Evolutionary conservation across 2,113 vertebrate species (phyloP).

Genomic region (Crocuta crocuta): DNA sequence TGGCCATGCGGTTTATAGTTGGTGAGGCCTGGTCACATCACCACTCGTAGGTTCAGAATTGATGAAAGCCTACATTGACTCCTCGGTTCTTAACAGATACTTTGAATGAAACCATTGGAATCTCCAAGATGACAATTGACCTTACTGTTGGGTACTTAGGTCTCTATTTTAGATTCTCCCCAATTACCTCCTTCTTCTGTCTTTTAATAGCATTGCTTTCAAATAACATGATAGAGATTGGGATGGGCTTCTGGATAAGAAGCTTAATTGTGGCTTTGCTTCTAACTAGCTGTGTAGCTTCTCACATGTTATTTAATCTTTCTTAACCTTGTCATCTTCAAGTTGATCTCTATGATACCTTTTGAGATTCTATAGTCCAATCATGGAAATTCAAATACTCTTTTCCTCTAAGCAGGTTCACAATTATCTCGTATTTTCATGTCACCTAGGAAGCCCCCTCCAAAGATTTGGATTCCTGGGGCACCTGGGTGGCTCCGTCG

Average conservation of each 20-base stretch:
- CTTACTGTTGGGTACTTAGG: neutral
- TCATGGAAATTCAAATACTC: neutral
- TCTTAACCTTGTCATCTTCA: neutral
- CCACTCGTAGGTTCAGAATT: neutral
- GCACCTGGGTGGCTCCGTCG: too few species aligned
- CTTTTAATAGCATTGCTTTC: neutral
- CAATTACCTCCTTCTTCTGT: neutral
- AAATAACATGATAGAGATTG: neutral
- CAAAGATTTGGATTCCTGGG: neutral
- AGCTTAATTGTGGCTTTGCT: neutral
- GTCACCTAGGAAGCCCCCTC: neutral
- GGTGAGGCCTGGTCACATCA: neutral
- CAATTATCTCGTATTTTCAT: neutral
- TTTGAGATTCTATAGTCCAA: neutral
- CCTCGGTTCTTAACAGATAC: neutral
- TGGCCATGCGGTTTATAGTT: neutral
- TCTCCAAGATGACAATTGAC: neutral
- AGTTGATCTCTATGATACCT: neutral
- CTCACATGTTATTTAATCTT: neutral
- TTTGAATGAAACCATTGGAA: slow-evolving; percentile 18
- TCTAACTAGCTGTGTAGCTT: neutral
- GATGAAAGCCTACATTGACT: neutral
- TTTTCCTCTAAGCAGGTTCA: neutral
- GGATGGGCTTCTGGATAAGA: neutral
- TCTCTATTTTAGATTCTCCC: slow-evolving; percentile 36